These are phyloP conservation scores for Crotalus tigris DNA, from an alignment of 2,113 vertebrate genomes.

Conservation along the genomic window DNA sequence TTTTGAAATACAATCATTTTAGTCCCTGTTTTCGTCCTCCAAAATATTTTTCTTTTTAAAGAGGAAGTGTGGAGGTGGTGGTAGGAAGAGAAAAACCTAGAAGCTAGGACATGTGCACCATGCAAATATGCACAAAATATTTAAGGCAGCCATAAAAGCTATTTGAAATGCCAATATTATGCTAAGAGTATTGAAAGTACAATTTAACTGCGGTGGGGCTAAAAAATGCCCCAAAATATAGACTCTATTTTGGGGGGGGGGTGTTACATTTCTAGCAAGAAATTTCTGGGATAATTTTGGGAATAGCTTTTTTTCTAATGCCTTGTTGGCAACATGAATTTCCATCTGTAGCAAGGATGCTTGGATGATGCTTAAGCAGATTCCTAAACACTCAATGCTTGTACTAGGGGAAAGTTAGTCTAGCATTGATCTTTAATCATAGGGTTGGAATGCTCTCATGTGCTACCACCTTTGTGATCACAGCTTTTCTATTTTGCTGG, in stretches of 20 bases:
- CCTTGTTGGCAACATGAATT: background rate
- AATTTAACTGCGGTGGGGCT: background rate
- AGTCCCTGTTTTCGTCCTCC: background rate
- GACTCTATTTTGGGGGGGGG: background rate
- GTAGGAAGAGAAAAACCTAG: background rate
- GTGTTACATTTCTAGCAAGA: background rate
- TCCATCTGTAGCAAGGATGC: background rate
- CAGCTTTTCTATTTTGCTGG: background rate
- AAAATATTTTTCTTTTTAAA: background rate
- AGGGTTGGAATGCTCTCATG: background rate
- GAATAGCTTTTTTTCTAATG: background rate
- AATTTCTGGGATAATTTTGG: background rate
- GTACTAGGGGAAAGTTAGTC: background rate
- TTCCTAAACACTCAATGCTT: background rate
- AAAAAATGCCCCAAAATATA: background rate
- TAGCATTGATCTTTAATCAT: background rate
- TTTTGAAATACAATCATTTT: background rate
- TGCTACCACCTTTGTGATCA: background rate
- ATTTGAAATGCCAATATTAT: background rate
- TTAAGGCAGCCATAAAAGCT: background rate
- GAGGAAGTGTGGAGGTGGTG: background rate
- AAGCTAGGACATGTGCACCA: background rate
- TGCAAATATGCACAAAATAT: background rate
- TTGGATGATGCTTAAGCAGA: background rate
- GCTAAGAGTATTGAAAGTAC: background rate